Base-by-base conservation (phyloP, 2,888 invertebrate species). In the Minunthozetes semirufus region DNA sequence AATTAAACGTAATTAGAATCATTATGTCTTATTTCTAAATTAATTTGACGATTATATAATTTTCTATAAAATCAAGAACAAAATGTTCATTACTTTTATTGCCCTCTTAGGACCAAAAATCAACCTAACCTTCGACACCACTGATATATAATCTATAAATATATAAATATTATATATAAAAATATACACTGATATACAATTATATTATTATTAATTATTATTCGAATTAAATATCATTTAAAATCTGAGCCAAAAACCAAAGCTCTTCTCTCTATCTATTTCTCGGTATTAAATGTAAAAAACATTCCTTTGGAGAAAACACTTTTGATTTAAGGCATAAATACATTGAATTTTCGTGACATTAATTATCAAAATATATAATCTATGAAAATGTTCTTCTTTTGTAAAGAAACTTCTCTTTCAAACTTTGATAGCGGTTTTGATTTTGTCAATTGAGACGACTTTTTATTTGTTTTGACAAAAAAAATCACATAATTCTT, bases 341-440 rank as follows among this genome's bases (percentile, higher is more conserved):
- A 53, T 19, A n/a, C 61, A 61, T 25, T 19, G 13, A 61, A 4
- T 8, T 17, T 27, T n/a, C 22, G 61, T 17, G 22, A 61, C 19
- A 61, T 13, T 61, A 33, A 61, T 17, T 13, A 13, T 17, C 27
- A 15, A 56, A 25, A 56, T 61, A 61, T 27, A 5, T 61, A 59
- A 61, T 33, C 33, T 33, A 4, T 33, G n/a, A 61, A 22, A 61
- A 61, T 61, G 29, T 61, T 61, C 61, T 61, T 61, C 33, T 61
- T 61, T 61, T 61, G 29, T 61, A 61, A 61, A 27, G 33, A 29
- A 61, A 13, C 5, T 19, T 61, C 61, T 61, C 22, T 29, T 53
- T 6, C 19, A 5, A n/a, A 53, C 53, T 53, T 53, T 53, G 53
- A 53, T 53, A 53, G 53, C 8, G 8, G 19, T 48, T 53, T 53